Evolutionary conservation across 2,113 vertebrate species (phyloP), one percentile per base, ranked within the genome.

Genomic region (Microcebus murinus): DNA sequence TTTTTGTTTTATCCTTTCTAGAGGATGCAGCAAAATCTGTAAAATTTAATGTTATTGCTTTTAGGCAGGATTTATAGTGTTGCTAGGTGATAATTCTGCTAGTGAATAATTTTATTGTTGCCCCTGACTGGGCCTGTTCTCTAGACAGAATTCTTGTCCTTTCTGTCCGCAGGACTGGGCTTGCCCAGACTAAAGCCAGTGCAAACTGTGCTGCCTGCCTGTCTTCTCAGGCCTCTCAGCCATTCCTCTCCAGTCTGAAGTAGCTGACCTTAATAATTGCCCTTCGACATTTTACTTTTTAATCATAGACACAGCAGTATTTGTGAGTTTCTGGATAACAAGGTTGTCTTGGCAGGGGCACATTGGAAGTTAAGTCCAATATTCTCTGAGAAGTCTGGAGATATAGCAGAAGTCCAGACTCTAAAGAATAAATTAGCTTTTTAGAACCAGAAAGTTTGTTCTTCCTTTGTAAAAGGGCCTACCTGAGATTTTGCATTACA

Each of bases 131-230:
- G 17, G 31, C 48, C 59, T 90, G 0, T 92, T 84, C 83, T 97
- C 52, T 61, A 77, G 61, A 18, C 14, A 90, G 67, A 81, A 67
- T 73, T 57, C 67, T 88, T 91, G 31, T 59, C 36, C 55, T 83
- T 87, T 96, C 68, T 96, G 48, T 95, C n/a, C n/a, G 87, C 31
- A 76, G 29, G 31, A 90, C 74, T 95, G 18, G 14, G 70, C 50
- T 97, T 92, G 50, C 50, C 84, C 48, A 67, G 87, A 91, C 11
- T 48, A 68, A 96, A 93, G 61, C 59, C 79, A 50, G 0, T 29
- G 15, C 71, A n/a, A 31, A 29, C 68, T 87, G 52, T 91, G 84
- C 91, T 65, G 83, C n/a, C 42, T 59, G 23, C 34, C 50, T 82
- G 27, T 63, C 9, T 92, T 52, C 80, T 82, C 68, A 91, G 94